Conservation (phyloP, 35 echinoderm and acorn worm genomes). For the Eucidaris tribuloides region DNA sequence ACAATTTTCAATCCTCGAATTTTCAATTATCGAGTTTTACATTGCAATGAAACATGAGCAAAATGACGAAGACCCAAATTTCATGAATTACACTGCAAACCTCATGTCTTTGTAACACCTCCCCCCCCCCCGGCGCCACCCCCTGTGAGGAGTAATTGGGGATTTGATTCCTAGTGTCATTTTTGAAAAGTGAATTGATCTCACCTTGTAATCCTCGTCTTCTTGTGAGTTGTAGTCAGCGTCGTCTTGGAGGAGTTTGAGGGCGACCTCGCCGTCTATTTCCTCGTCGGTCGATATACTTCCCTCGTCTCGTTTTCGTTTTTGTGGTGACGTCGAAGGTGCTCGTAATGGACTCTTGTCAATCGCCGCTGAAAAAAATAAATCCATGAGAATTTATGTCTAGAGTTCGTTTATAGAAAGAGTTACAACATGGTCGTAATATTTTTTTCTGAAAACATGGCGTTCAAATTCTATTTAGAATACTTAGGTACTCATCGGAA, state of each 20-base stretch:
- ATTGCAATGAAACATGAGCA: too few species aligned
- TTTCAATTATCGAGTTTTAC: not conserved
- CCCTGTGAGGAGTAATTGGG: too few species aligned
- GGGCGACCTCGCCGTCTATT: not conserved
- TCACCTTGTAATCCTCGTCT: slow-evolving; percentile 13
- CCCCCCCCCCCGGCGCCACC: not conserved
- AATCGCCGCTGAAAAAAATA: not conserved
- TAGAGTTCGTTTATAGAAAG: not conserved
- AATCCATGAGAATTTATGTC: not conserved
- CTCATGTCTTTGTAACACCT: not conserved
- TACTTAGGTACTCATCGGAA: not conserved
- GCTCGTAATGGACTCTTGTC: slow-evolving; percentile 13
- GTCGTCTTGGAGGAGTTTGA: not conserved
- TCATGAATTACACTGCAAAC: not conserved
- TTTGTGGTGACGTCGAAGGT: not conserved
- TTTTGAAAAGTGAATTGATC: too few species aligned
- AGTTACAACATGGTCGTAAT: not conserved
- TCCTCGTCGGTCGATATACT: not conserved
- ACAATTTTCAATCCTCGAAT: not conserved
- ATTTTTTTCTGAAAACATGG: not conserved
- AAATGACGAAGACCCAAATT: not conserved
- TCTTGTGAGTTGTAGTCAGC: not conserved
- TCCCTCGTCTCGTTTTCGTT: not conserved
- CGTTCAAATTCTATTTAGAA: not conserved
- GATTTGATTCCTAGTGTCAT: too few species aligned